Evolutionary conservation across 1,140 invertebrate genomes (phyloP).

Genomic region (Sminthurinus signatus): DNA sequence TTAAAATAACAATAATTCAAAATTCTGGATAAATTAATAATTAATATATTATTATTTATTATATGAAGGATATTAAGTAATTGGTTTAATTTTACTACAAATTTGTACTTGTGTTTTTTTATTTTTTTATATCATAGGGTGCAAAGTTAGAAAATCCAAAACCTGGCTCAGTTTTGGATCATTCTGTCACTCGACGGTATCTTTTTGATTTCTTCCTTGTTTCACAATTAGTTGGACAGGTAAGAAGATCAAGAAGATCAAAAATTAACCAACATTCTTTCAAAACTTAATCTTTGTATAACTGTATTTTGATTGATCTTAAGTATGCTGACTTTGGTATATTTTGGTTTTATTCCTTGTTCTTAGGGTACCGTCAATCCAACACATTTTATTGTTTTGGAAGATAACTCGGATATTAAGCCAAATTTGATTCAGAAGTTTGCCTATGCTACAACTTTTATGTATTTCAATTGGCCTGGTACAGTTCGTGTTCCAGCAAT

Average conservation of each 20-base stretch:
- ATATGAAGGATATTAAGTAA: too few relatives aligned
- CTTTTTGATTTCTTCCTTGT: slow-evolving; percentile 86
- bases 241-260: slow-evolving; percentile 21
- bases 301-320: too few relatives aligned
- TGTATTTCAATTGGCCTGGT: slow-evolving; percentile 95
- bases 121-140: too few relatives aligned
- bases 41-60: too few relatives aligned
- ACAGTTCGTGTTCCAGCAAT: slow-evolving; percentile 87
- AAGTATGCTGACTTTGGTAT: too few relatives aligned
- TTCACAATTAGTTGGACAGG: slow-evolving; percentile 68
- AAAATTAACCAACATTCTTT: background rate
- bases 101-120: slow-evolving; percentile 43
- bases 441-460: slow-evolving; percentile 80
- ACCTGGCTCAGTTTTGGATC: slow-evolving; percentile 78
- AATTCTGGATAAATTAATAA: too few relatives aligned
- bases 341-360: background rate
- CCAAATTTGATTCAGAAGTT: slow-evolving; percentile 78
- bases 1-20: too few relatives aligned
- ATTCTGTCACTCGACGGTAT: slow-evolving; percentile 64
- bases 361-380: slow-evolving; percentile 50
- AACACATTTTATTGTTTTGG: slow-evolving; percentile 79
- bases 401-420: slow-evolving; percentile 62
- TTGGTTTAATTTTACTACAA: too few relatives aligned
- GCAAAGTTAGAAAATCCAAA: slow-evolving; percentile 58
- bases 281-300: too few relatives aligned